These are phyloP conservation scores for Typhlichthys subterraneus DNA, from an alignment of 2,797 vertebrate species.

Conservation along the genomic window DNA sequence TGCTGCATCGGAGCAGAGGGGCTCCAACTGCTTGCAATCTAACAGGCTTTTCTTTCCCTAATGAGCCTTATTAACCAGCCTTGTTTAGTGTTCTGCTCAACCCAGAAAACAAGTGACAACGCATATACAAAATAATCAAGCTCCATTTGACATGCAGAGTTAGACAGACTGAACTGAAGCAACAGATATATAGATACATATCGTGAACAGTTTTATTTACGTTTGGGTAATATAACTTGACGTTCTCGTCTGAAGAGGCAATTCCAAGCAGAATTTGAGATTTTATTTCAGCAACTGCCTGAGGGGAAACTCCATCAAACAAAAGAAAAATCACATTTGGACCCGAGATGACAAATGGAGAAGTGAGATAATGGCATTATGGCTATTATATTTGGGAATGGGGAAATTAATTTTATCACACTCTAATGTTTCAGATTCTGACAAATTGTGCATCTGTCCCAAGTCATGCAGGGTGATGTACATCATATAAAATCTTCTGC, in stretches of 20 bases:
- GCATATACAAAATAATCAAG: conserved; percentile 23
- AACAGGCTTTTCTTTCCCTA: conserved; percentile 75
- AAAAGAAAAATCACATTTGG: conserved; percentile 65
- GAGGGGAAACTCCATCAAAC: conserved; percentile 64
- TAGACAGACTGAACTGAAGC: not conserved
- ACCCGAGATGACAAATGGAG: conserved; percentile 67
- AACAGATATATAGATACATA: conserved; percentile 8
- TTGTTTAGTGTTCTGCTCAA: conserved; percentile 49
- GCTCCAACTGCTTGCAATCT: conserved; percentile 69
- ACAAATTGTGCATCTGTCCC: conserved; percentile 34
- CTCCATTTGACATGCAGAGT: not conserved
- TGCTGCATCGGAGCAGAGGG: conserved; percentile 69
- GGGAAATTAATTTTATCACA: conserved; percentile 55
- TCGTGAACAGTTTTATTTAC: conserved; percentile 28
- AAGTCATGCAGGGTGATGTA: conserved; percentile 46
- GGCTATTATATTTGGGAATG: conserved; percentile 63
- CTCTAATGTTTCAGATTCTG: conserved; percentile 50
- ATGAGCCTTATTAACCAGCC: conserved; percentile 71
- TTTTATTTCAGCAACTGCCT: conserved; percentile 68
- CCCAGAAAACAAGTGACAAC: conserved; percentile 37
- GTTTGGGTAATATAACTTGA: conserved; percentile 7
- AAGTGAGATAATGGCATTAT: conserved; percentile 63
- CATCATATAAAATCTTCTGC: conserved; percentile 27
- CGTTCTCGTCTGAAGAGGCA: conserved; percentile 36
- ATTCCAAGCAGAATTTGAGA: conserved; percentile 50